A percentile compares a stretch with the other conserved stretches of the same genome.
These are phyloP conservation scores for Nothobranchius kuhntae DNA, from an alignment of 2,113 vertebrate species.

Conservation along the genomic window DNA sequence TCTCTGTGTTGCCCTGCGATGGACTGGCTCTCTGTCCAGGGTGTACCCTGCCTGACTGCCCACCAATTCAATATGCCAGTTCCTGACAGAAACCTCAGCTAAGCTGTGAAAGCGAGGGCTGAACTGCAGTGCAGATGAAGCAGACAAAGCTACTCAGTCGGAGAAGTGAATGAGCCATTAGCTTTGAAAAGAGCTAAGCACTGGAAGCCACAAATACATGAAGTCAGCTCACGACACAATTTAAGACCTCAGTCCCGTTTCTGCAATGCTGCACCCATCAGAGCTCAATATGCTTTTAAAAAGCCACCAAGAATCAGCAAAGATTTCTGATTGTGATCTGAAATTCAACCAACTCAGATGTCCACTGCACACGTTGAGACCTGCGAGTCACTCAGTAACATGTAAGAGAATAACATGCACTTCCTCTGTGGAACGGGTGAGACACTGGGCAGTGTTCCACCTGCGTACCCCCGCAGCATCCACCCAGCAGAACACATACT, in stretches of 20 bases:
- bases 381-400: not conserved
- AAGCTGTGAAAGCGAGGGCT: constrained; percentile 39
- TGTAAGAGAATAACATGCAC: constrained; percentile 1
- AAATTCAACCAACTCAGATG: no score
- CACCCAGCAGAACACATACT: constrained; percentile 30
- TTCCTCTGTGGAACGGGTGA: constrained; percentile 18
- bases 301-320: no score
- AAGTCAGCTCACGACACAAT: constrained; percentile 30
- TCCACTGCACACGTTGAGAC: no score
- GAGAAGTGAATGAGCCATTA: constrained; percentile 42
- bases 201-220: constrained; percentile 36
- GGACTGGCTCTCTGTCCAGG: no score
- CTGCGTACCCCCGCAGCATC: constrained; percentile 30
- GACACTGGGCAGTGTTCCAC: constrained; percentile 16
- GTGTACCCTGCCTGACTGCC: no score
- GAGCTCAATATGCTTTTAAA: not conserved
- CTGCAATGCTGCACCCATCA: not conserved
- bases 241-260: constrained; percentile 8
- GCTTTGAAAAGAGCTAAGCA: constrained; percentile 37
- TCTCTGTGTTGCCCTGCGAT: no score
- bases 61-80: no score
- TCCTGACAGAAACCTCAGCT: constrained; percentile 30
- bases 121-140: constrained; percentile 29
- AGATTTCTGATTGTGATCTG: no score
- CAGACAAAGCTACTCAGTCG: constrained; percentile 57